A percentile compares a stretch with the other conserved stretches of the same genome.
These are phyloP conservation scores for Diphyllodes magnificus DNA, from an alignment of 2,113 vertebrate genomes.

Conservation along the genomic window DNA sequence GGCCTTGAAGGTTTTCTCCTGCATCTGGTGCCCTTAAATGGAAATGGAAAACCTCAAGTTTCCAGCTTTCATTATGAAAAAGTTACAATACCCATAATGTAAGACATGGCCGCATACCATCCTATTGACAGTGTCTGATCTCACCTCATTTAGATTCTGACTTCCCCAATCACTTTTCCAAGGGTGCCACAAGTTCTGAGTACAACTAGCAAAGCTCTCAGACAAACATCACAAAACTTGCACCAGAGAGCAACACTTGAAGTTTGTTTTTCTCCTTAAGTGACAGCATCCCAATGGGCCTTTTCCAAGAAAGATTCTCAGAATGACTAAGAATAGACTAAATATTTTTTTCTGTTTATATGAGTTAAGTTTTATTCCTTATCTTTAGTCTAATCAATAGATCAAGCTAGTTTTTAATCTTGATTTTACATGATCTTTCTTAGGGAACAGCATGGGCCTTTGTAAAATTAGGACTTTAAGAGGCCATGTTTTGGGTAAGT, in stretches of 20 bases:
- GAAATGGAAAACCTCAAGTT: not conserved
- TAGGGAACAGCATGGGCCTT: not conserved
- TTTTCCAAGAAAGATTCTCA: not conserved
- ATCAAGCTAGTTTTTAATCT: not conserved
- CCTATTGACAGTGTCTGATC: not conserved
- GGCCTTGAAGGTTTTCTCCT: not conserved
- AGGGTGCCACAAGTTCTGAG: not conserved
- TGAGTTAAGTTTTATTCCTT: not conserved
- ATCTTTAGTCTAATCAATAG: not conserved
- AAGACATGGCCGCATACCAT: not conserved
- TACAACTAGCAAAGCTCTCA: not conserved
- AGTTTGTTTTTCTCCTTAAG: not conserved
- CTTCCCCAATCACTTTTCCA: not conserved
- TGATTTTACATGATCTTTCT: not conserved
- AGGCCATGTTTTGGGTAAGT: not conserved
- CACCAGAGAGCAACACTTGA: not conserved
- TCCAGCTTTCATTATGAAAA: not conserved
- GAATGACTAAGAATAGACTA: not conserved
- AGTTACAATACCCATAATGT: not conserved
- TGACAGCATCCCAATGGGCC: not conserved
- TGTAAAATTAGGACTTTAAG: not conserved
- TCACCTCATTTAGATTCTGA: not conserved
- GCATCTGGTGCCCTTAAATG: constrained; percentile 3
- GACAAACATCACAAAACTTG: not conserved
- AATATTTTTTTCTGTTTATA: not conserved